These are phyloP conservation scores for Cyprinella venusta DNA, from an alignment of 2,797 vertebrate genomes.

Conservation along the genomic window DNA sequence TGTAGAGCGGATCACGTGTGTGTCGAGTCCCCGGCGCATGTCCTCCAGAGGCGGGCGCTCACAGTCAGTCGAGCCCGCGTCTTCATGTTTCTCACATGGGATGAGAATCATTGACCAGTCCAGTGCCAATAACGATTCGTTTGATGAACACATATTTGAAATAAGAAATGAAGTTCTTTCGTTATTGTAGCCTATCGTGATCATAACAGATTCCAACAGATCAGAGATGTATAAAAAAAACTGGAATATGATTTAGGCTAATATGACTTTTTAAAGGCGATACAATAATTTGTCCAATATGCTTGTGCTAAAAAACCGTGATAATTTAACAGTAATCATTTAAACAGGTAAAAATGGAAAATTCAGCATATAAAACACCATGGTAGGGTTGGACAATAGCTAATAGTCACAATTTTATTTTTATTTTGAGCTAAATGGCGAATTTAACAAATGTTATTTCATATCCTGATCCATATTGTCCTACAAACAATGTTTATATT, in stretches of 20 bases:
- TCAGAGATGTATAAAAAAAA: not conserved
- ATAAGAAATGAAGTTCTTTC: not conserved
- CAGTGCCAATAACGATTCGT: not conserved
- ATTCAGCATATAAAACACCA: too few species aligned
- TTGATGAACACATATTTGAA: not conserved
- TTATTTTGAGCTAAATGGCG: too few species aligned
- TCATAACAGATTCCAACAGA: not conserved
- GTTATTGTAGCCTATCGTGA: too few species aligned
- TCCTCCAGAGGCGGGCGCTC: slow-evolving; percentile 69
- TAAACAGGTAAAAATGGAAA: too few species aligned
- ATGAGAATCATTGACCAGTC: not conserved
- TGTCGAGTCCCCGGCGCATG: slow-evolving; percentile 67
- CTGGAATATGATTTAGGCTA: not conserved
- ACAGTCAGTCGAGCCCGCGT: not conserved
- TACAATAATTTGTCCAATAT: too few species aligned
- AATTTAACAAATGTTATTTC: too few species aligned
- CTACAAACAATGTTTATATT: too few species aligned
- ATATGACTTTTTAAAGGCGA: not conserved
- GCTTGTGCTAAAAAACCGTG: too few species aligned
- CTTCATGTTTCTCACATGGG: not conserved
- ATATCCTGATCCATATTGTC: too few species aligned
- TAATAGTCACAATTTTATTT: too few species aligned
- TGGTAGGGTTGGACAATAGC: too few species aligned
- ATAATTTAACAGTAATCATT: too few species aligned
- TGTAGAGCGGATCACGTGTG: slow-evolving; percentile 76